Evolutionary conservation across 2,797 vertebrate species (phyloP), one percentile per base, ranked within the genome.

Genomic region (Microctenopoma steveboyesi): DNA sequence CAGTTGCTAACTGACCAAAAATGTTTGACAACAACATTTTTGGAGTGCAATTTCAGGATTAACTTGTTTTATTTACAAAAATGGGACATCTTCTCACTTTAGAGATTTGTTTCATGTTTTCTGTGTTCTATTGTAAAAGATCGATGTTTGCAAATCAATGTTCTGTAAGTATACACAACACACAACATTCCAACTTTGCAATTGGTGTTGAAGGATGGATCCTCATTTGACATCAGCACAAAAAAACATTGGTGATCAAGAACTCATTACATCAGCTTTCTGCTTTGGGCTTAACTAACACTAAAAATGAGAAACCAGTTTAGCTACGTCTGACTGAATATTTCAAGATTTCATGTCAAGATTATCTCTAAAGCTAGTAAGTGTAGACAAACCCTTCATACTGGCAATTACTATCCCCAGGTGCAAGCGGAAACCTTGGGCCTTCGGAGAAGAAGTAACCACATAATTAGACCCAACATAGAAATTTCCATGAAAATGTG

Each of bases 401-500:
- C 12, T n/a, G 22, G 7, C 39, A 11, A 9, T 51, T 37, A 27
- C 25, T 28, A 15, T 22, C 18, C 3, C 39, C 22, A 59, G 11
- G 35, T 51, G 47, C 7, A 54, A 4, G 25, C 7, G 69, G 15
- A 66, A 35, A 66, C 27, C 5, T 15, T 59, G 18, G 52, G 12
- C 27, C 5, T 45, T 60, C 15, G 70, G 27, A 45, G 27, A 72
- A 58, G n/a, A 30, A 14, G 5, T 10, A 46, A 53, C 2, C 33
- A 68, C 45, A 47, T 79, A 0, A 35, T 50, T 50, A 30, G 7
- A 22, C 53, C 22, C 7, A 25, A 47, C 25, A 49, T 2, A 25
- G 8, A 15, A 4, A 35, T 45, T 59, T 71, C 6, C 13, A 42
- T 55, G 14, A 69, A 35, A 64, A 59, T 50, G 28, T 40, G 11